phyloP scores from a whole-genome alignment of 2,113 vertebrate genomes.

The Anseranas semipalmata region DNA sequence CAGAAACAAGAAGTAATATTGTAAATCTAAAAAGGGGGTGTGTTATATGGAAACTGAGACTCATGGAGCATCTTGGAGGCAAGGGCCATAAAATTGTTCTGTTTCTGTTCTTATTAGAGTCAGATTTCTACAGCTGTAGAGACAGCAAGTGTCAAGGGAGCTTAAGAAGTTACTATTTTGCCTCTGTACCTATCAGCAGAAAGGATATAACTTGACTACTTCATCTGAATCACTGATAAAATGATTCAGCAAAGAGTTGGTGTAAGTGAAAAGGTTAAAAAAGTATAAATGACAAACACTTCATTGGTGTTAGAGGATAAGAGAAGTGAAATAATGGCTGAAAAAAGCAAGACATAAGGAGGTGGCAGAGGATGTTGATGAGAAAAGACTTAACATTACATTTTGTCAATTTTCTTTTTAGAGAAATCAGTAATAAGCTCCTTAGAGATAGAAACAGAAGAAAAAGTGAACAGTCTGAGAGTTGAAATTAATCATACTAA shows the following conservation, averaged over 20 bases:
- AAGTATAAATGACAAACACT: neutral
- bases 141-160: neutral
- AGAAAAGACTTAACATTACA: neutral
- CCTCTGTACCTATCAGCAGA: neutral
- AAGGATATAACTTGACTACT: neutral
- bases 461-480: neutral
- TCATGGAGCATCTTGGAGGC: neutral
- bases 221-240: neutral
- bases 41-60: neutral
- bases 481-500: neutral
- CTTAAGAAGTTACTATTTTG: neutral
- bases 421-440: neutral
- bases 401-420: neutral
- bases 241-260: neutral
- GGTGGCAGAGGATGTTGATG: neutral
- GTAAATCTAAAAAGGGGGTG: rapidly evolving
- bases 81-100: neutral
- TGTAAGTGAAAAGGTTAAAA: neutral
- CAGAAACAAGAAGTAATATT: neutral
- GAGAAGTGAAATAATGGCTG: neutral
- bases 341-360: neutral
- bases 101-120: neutral
- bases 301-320: neutral
- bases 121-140: neutral
- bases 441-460: neutral